Conservation (phyloP, 2,797 vertebrate species). For the Lacerta viridis region DNA sequence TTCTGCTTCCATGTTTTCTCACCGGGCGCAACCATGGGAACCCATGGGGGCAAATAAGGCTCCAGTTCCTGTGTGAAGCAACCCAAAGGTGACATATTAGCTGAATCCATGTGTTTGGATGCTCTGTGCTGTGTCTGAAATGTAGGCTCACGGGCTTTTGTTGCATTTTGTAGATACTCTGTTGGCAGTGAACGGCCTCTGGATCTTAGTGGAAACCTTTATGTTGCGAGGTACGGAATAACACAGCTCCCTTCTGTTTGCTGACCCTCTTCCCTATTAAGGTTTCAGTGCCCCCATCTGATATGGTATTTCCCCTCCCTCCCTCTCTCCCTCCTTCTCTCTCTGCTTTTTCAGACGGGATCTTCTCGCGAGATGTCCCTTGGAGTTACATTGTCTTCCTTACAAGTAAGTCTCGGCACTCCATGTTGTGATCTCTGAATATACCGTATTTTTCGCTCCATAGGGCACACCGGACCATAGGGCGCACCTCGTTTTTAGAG, state of each 20-base stretch:
- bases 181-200: conserved; percentile 94
- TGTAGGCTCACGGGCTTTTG: neutral
- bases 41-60: too few relatives aligned
- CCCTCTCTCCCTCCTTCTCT: neutral
- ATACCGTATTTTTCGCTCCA: too few relatives aligned
- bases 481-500: too few relatives aligned
- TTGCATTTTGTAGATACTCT: conserved; percentile 86
- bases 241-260: neutral
- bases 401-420: conserved; percentile 86
- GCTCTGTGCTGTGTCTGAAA: neutral
- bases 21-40: too few relatives aligned
- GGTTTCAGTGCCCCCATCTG: neutral
- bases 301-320: neutral
- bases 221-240: conserved; percentile 87
- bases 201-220: conserved; percentile 96
- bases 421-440: neutral
- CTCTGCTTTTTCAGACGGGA: conserved; percentile 83
- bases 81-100: neutral
- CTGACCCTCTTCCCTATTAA: neutral
- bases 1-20: too few relatives aligned
- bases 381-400: conserved; percentile 97
- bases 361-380: conserved; percentile 89
- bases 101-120: neutral
- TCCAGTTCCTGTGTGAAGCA: too few relatives aligned
- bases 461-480: too few relatives aligned